These are phyloP conservation scores for Camelus bactrianus DNA, from an alignment of 2,113 vertebrate species.

Conservation along the genomic window DNA sequence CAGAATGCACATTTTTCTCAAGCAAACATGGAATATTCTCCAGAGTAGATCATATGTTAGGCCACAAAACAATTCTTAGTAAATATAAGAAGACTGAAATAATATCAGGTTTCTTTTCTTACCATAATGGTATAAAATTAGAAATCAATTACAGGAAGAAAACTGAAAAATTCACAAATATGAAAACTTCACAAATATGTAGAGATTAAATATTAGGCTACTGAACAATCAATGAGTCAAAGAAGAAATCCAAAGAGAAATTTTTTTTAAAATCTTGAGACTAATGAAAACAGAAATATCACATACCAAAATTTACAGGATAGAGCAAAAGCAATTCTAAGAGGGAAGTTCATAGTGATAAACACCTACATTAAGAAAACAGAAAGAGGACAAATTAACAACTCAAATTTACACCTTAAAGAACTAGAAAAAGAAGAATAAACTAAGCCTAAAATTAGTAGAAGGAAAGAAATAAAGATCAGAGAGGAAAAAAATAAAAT, in stretches of 20 bases:
- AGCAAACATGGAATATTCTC: neutral
- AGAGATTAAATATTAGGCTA: neutral
- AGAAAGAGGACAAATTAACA: neutral
- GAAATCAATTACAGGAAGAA: neutral
- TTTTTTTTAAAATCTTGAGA: neutral
- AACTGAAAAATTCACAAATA: neutral
- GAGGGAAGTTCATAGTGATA: neutral
- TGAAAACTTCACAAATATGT: neutral
- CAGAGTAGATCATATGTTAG: neutral
- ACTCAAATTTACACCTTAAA: neutral
- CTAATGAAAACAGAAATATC: neutral
- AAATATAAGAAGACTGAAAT: slow-evolving; percentile 10
- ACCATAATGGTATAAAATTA: neutral
- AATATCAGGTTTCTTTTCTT: neutral
- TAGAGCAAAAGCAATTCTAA: neutral
- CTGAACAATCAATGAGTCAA: neutral
- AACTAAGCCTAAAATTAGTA: neutral
- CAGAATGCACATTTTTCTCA: neutral
- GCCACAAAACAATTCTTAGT: neutral
- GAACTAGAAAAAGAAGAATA: neutral
- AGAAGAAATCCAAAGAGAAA: neutral
- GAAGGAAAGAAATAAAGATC: neutral
- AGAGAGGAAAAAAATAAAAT: neutral
- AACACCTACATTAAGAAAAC: neutral
- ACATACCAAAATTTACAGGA: neutral